Evolutionary conservation across 2,113 vertebrate species (phyloP).

Genomic region (Podilymbus podiceps): DNA sequence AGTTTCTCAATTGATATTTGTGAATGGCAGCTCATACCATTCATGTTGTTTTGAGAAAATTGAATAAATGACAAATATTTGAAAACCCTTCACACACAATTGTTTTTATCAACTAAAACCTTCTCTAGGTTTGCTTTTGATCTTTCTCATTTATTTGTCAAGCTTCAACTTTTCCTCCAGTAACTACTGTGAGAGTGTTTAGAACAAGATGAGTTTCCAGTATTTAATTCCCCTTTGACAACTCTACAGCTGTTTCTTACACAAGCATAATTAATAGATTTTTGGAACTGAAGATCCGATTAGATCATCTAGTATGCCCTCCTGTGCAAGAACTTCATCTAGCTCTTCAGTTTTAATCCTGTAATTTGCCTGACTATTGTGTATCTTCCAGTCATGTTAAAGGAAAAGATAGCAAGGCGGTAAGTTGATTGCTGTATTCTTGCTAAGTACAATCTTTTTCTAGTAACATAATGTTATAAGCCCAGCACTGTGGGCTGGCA

Average conservation of each 20-base stretch:
- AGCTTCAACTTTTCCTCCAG: not conserved
- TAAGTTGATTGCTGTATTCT: not conserved
- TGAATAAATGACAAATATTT: not conserved
- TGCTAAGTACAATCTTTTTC: not conserved
- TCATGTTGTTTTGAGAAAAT: not conserved
- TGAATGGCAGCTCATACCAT: not conserved
- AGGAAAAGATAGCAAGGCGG: not conserved
- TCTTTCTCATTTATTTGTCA: not conserved
- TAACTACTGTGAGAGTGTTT: not conserved
- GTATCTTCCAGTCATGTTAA: not conserved
- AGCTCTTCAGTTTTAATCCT: not conserved
- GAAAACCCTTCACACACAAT: not conserved
- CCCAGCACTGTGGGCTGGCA: not conserved
- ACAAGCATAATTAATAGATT: not conserved
- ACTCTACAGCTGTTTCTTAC: not conserved
- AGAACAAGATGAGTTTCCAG: not conserved
- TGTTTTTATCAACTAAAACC: not conserved
- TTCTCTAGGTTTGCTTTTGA: not conserved
- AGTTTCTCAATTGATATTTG: not conserved
- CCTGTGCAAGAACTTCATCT: not conserved
- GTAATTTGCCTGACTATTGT: not conserved
- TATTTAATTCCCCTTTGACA: not conserved
- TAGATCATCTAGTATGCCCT: not conserved
- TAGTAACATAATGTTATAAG: not conserved
- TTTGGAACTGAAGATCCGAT: not conserved